phyloP scores from a whole-genome alignment of 2,797 vertebrate genomes.

The Oceanodroma leucorhoa region DNA sequence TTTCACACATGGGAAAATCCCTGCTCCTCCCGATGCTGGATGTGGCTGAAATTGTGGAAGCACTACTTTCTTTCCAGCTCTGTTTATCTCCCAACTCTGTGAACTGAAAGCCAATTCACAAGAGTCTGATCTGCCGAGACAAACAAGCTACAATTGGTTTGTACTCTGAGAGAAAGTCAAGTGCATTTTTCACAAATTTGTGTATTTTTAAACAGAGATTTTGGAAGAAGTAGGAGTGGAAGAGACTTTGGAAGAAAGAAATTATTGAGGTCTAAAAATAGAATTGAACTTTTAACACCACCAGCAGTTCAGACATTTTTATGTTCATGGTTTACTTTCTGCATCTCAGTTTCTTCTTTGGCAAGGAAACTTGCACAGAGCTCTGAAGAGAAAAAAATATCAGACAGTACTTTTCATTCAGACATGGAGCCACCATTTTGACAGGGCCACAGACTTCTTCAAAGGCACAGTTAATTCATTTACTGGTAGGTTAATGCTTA shows the following conservation, averaged over 20 bases:
- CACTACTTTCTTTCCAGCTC: background rate
- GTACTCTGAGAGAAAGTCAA: background rate
- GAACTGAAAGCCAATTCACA: background rate
- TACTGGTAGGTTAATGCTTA: background rate
- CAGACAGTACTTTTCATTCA: background rate
- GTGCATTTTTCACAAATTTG: background rate
- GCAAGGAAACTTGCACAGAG: background rate
- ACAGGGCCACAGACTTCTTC: background rate
- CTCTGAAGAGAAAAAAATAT: background rate
- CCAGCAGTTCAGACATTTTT: background rate
- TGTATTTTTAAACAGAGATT: constrained; percentile 7
- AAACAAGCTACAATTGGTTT: background rate
- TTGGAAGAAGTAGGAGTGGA: background rate
- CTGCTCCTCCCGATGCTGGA: background rate
- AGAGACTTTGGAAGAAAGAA: background rate
- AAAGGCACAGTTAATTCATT: background rate
- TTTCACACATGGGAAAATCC: background rate
- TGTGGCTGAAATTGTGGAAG: background rate
- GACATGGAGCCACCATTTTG: background rate
- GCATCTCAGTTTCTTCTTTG: background rate
- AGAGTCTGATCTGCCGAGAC: background rate
- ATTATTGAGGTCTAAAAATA: constrained; percentile 5
- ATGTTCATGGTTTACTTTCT: background rate
- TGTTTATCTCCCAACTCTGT: background rate
- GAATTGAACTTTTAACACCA: constrained; percentile 34